phyloP scores from a whole-genome alignment of 2,113 vertebrate genomes.

The Antechinus stuartii region DNA sequence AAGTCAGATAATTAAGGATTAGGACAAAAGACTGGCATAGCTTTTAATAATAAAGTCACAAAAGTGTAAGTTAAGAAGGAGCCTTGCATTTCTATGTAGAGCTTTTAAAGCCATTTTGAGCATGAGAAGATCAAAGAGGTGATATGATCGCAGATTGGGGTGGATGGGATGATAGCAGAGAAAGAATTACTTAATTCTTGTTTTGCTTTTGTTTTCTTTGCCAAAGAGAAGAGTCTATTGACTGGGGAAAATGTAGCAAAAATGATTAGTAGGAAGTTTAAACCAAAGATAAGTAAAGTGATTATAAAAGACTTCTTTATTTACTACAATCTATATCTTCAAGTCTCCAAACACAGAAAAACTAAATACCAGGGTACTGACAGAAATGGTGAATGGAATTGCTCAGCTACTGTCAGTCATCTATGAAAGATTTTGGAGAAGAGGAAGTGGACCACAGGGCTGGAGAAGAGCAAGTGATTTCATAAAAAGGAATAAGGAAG shows the following conservation, averaged over 20 bases:
- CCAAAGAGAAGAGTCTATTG: not conserved
- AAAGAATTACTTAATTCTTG: not conserved
- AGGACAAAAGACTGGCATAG: not conserved
- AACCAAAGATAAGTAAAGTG: slow-evolving; percentile 1
- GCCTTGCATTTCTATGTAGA: not conserved
- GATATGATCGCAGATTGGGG: not conserved
- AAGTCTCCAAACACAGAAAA: not conserved
- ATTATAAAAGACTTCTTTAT: not conserved
- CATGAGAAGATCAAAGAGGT: not conserved
- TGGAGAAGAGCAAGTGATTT: not conserved
- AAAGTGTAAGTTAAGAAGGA: not conserved
- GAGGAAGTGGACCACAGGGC: not conserved
- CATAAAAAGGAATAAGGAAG: not conserved
- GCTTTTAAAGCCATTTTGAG: slow-evolving; percentile 3
- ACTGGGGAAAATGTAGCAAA: not conserved
- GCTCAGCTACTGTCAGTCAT: not conserved
- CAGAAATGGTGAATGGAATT: not conserved
- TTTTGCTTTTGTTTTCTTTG: not conserved
- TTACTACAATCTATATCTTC: not conserved
- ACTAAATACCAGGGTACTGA: not conserved
- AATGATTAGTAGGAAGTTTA: not conserved
- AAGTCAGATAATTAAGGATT: not conserved
- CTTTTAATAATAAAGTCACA: slow-evolving; percentile 1
- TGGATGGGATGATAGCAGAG: not conserved
- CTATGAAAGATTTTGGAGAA: not conserved